Base-by-base conservation (phyloP, 2,113 vertebrate species). In the Rhynchopsitta pachyrhyncha region DNA sequence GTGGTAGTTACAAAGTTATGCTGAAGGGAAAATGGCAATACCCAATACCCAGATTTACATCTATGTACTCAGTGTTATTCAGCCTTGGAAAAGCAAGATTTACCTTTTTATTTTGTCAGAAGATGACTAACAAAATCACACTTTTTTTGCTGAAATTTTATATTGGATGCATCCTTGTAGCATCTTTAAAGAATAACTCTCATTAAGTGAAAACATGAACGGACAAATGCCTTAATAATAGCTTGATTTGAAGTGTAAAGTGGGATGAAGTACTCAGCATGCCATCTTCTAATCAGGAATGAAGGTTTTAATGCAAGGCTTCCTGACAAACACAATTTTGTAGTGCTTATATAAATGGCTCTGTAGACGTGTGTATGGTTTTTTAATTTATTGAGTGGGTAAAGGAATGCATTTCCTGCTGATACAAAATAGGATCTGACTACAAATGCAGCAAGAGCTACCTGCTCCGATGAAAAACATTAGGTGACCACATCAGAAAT, bases 321-420 rank as follows among this genome's bases (percentile, higher is more conserved):
- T 97, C 95, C 94, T 96, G 93, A 93, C 78, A 95, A 93, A 82
- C 94, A 82, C 81, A 80, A 67, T 92, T 96, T 93, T 90, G 68
- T 82, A 66, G 86, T 82, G 87, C 84, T 95, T 95, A 95, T 57
- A 95, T 87, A 95, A 97, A 92, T 94, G 67, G 75, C 64, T 91
- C 69, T 70, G 52, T 85, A 95, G 84, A 69, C 49, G 20, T 90
- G 87, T 79, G 69, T 60, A 78, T 76, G 44, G 4, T 75, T 94
- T 97, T 75, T 76, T 90, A 94, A 95, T 95, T 90, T 90, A 63
- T 53, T 91, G 86, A 8, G 5, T 87, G 47, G 77, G 79, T 82
- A 84, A 96, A 75, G 80, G 76, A 95, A 52, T 62, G 41, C n/a
- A 41, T 89, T 95, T 96, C 60, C 88, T 84, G 52, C 41, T 79